Evolutionary conservation across 2,797 vertebrate species (phyloP), one percentile per base, ranked within the genome.

Genomic region (Carduelis carduelis): DNA sequence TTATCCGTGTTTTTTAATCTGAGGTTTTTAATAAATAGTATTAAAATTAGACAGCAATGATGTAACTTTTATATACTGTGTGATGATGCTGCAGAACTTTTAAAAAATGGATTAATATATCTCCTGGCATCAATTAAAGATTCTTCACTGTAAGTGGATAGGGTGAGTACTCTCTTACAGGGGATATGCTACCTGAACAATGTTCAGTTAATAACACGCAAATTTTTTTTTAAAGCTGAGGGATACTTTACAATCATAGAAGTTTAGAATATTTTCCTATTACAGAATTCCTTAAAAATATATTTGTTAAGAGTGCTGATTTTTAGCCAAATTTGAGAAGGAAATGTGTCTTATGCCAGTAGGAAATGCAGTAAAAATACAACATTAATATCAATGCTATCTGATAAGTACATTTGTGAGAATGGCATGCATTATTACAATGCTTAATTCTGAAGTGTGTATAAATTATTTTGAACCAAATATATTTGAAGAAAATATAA

Each of bases 371-470:
- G 24, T 93, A 74, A 83, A 91, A 70, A 68, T 64, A 47, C 28
- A 93, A n/a, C 80, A 61, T 92, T 76, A 97, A 57, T 94, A 77
- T 63, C 28, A 91, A 1, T 52, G 56, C 24, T 95, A 34, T 76
- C 8, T 5, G 12, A 59, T 82, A 72, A 63, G 23, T 75, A 83
- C 44, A 49, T 83, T 91, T 68, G 5, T 1, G 1, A 75, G 43
- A 82, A 69, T 47, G 14, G 9, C 37, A 22, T 46, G 6, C 5
- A 8, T 92, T n/a, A 26, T 64, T 82, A 75, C 55, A 83, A 55
- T 90, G 8, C 19, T n/a, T 70, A 47, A 47, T 56, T 88, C 28
- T 81, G 6, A 84, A 82, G 6, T 52, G 6, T 56, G 3, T 21
- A 26, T 65, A 37, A 74, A 65, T 49, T 47, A 9, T 68, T 66